A percentile compares a stretch with the other conserved stretches of the same genome.
Conservation (phyloP, 1,140 invertebrate genomes). For the Apis florea region DNA sequence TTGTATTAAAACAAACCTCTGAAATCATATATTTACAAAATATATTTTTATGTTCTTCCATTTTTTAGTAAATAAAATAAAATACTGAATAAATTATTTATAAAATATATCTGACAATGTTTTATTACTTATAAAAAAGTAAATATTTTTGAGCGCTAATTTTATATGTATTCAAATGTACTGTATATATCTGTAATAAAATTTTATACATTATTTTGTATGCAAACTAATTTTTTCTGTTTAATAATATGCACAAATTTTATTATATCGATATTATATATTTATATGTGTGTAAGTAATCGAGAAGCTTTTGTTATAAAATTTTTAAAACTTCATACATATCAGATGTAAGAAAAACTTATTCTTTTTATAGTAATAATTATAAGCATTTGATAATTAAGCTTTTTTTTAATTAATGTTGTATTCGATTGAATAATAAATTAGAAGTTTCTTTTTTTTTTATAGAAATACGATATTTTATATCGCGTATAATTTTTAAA, state of each 20-base stretch:
- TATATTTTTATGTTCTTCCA: slow-evolving; percentile 11
- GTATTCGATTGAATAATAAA: neutral
- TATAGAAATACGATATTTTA: neutral
- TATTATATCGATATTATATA: neutral
- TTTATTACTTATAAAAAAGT: neutral
- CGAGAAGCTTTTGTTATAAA: slow-evolving; percentile 22
- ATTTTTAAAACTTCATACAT: slow-evolving; percentile 17
- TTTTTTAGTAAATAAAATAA: neutral
- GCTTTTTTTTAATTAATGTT: slow-evolving; percentile 2
- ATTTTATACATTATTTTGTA: neutral
- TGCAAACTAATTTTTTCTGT: neutral
- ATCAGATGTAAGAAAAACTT: neutral
- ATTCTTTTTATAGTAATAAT: neutral
- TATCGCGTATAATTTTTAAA: neutral
- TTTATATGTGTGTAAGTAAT: neutral
- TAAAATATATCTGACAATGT: too few species aligned
- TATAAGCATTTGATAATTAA: slow-evolving; percentile 1
- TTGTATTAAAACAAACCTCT: slow-evolving; percentile 36
- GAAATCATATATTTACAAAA: slow-evolving; percentile 14
- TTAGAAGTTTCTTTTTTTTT: neutral
- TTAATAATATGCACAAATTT: neutral
- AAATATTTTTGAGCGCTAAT: neutral
- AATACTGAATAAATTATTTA: neutral
- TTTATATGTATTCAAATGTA: neutral
- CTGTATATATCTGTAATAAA: neutral